Conservation (phyloP, 2,113 vertebrate species). For the Anseranas semipalmata region DNA sequence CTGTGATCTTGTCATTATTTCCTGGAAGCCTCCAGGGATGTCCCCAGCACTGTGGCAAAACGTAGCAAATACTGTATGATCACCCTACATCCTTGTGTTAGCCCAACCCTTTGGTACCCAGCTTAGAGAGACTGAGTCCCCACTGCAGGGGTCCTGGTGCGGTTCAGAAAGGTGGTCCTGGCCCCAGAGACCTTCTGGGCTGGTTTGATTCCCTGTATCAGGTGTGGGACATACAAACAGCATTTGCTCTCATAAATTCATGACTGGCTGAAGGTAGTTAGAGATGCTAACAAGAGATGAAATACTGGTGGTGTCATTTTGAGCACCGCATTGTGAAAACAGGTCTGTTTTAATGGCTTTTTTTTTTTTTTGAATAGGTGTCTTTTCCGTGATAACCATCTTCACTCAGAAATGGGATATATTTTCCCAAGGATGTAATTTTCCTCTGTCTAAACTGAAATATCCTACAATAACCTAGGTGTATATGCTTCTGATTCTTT, state of each 20-base stretch:
- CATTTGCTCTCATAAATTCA: neutral
- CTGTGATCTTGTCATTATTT: neutral
- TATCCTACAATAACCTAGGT: neutral
- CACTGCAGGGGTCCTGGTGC: neutral
- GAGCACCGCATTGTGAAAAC: neutral
- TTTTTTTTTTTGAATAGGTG: neutral
- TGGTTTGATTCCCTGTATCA: neutral
- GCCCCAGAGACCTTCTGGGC: neutral
- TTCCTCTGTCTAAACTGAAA: neutral
- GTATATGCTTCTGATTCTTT: neutral
- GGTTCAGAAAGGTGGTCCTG: neutral
- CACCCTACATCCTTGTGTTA: neutral
- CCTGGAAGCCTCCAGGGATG: neutral
- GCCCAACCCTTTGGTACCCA: neutral
- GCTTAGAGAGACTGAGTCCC: neutral
- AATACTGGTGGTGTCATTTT: neutral
- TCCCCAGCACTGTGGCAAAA: neutral
- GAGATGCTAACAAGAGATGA: neutral
- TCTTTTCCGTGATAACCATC: neutral
- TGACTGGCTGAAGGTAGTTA: neutral
- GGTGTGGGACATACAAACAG: neutral
- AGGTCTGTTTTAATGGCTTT: neutral
- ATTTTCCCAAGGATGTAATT: neutral
- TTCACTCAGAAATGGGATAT: neutral
- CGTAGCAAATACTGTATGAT: fast-evolving